Evolutionary conservation across 2,113 vertebrate species (phyloP).

Genomic region (Halichoerus grypus): DNA sequence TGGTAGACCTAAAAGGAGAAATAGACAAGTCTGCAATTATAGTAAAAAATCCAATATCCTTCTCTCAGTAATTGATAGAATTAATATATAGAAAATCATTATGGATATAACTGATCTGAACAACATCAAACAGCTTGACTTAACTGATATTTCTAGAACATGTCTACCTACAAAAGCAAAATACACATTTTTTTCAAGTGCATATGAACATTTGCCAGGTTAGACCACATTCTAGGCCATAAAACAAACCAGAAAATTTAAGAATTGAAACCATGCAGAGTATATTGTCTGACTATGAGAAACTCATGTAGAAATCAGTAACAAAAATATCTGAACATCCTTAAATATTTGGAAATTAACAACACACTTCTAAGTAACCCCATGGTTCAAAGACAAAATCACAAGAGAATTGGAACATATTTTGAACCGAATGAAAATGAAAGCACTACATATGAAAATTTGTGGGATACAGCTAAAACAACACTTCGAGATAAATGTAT

Average conservation of each 20-base stretch:
- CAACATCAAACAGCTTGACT: not conserved
- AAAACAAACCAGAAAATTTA: not conserved
- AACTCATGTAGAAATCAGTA: conserved; percentile 10
- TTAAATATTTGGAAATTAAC: conserved; percentile 19
- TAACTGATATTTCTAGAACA: not conserved
- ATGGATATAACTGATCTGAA: not conserved
- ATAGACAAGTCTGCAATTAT: not conserved
- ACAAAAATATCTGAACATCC: not conserved
- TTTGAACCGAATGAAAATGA: conserved; percentile 41
- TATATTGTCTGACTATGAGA: conserved; percentile 19
- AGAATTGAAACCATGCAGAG: not conserved
- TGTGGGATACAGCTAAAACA: not conserved
- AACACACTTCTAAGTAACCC: not conserved
- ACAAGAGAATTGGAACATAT: not conserved
- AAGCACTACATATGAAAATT: not conserved
- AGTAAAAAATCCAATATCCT: not conserved
- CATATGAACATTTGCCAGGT: not conserved
- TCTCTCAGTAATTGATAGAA: not conserved
- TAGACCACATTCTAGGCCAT: not conserved
- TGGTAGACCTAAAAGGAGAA: not conserved
- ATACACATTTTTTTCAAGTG: not conserved
- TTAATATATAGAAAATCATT: not conserved
- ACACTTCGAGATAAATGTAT: not conserved
- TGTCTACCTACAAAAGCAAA: conserved; percentile 1
- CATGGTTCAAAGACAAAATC: not conserved